These are phyloP conservation scores for Megalurothrips usitatus DNA, from an alignment of 2,888 invertebrate species.

Conservation along the genomic window DNA sequence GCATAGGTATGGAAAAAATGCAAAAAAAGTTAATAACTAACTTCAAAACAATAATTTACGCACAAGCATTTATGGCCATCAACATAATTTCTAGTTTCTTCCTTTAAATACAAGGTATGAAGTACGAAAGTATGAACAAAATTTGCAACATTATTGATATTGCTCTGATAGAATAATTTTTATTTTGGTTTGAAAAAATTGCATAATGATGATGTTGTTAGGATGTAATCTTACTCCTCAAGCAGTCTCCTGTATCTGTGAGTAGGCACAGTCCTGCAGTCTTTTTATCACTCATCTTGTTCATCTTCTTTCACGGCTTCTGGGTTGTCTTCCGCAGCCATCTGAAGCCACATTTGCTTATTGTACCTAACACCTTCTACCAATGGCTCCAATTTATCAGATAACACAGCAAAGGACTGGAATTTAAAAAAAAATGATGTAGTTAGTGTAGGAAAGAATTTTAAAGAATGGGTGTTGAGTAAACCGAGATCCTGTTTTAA, in stretches of 20 bases:
- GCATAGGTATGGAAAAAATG: not conserved
- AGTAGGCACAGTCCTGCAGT: slow-evolving; percentile 24
- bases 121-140: not conserved
- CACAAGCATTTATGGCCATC: too few relatives aligned
- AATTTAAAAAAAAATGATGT: slow-evolving; percentile 39
- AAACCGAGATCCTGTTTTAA: not conserved
- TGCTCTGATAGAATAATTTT: not conserved
- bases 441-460: not conserved
- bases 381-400: slow-evolving; percentile 72
- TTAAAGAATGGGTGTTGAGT: not conserved
- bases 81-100: too few relatives aligned
- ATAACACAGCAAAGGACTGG: slow-evolving; percentile 79
- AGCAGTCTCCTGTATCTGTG: slow-evolving; percentile 15
- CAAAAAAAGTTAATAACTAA: not conserved
- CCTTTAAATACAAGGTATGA: not conserved
- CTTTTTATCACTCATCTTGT: slow-evolving; percentile 11
- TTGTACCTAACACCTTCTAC: slow-evolving; percentile 78
- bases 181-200: too few relatives aligned
- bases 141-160: not conserved
- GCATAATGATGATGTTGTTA: not conserved
- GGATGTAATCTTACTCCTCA: slow-evolving; percentile 8
- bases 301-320: not conserved
- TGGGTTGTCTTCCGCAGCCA: slow-evolving; percentile 50
- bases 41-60: too few relatives aligned
- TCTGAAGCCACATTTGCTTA: slow-evolving; percentile 76